Base-by-base conservation (phyloP, 2,888 invertebrate genomes). In the Plagiodera versicolora region DNA sequence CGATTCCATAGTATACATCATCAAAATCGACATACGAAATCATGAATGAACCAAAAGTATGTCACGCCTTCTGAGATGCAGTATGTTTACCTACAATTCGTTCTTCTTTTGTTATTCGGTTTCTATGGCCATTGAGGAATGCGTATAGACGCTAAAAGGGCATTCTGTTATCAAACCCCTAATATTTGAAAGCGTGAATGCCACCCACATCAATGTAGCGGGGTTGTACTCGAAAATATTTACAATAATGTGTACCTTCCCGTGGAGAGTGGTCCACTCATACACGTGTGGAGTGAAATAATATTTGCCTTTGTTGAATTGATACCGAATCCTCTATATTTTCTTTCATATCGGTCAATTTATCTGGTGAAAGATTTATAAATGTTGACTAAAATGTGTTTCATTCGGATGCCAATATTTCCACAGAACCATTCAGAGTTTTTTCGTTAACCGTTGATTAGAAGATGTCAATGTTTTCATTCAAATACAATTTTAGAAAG, bases 71-170 rank as follows among this genome's bases (percentile, higher is more conserved):
- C 47, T n/a, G 18, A 18, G 49, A 44, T 14, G 44, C 20, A 32
- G 56, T 49, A 19, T 51, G 60, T 60, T 60, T 56, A 60, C 60
- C 47, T 49, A 47, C 56, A 56, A 56, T 50, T 50, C 56, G 56
- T 39, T 56, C 50, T 56, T 50, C 60, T 47, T 60, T 60, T 60
- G 60, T 60, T 52, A 19, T 17, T 56, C 8, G 46, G 17, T 46
- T 50, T 39, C 56, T 52, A 51, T 51, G 47, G 46, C 32, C 60
- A 61, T 61, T 61, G 56, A 56, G 35, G 20, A 50, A 48, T 60
- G 51, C 52, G 11, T 39, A 39, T 46, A 11, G 45, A 28, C 18
- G 45, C 20, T 46, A 45, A 56, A 56, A 56, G 60, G 51, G 45
- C 56, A 50, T 56, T 46, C 60, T 14, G 39, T 47, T 46, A 56